phyloP scores from a whole-genome alignment of 2,888 invertebrate genomes.

The Stenotaenia linearis region DNA sequence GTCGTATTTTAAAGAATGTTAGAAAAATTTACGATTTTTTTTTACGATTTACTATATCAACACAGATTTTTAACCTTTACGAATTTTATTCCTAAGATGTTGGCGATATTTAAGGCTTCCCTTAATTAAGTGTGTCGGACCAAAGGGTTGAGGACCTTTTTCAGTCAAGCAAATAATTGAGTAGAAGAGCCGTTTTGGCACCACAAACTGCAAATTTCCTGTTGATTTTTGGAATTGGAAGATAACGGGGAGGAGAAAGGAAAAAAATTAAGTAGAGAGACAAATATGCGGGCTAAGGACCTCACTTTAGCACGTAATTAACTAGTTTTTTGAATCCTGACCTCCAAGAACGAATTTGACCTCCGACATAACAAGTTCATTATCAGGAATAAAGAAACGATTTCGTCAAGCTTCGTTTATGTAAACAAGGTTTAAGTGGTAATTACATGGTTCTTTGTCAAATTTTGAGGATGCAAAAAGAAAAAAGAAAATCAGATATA shows the following conservation, averaged over 20 bases:
- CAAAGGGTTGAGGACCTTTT: background rate
- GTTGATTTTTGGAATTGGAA: background rate
- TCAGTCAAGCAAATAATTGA: conserved; percentile 2
- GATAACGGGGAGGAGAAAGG: background rate
- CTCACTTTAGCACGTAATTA: background rate
- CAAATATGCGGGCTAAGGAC: background rate
- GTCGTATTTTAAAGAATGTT: background rate
- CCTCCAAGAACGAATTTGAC: background rate
- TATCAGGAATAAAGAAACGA: background rate
- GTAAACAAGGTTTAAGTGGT: background rate
- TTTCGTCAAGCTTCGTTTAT: background rate
- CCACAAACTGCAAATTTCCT: conserved; percentile 9
- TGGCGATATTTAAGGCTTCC: background rate
- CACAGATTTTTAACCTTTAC: background rate
- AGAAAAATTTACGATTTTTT: no score
- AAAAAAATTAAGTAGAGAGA: background rate
- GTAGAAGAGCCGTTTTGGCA: background rate
- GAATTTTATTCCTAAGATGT: no score
- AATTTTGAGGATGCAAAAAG: background rate
- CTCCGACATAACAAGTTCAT: conserved; percentile 13
- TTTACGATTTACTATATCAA: background rate
- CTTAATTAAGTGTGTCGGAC: background rate
- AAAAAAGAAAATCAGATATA: background rate
- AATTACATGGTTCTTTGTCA: background rate
- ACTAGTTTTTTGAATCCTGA: background rate